A percentile compares a stretch with the other conserved stretches of the same genome.
phyloP scores from a whole-genome alignment of 2,113 vertebrate genomes.

The Thamnophis sirtalis region DNA sequence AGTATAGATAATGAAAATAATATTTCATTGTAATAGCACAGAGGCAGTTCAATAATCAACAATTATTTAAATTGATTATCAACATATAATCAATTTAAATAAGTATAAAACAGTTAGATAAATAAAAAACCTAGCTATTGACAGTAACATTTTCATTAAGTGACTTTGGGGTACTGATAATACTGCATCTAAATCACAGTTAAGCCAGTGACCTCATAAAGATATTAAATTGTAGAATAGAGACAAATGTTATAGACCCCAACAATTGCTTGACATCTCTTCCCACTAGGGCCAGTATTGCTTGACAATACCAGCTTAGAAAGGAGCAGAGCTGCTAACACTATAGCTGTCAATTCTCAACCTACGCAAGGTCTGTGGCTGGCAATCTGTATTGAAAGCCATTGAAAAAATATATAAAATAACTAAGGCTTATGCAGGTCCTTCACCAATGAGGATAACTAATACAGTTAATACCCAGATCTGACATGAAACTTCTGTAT shows the following conservation, averaged over 20 bases:
- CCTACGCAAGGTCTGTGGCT: not conserved
- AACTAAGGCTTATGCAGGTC: not conserved
- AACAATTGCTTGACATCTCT: not conserved
- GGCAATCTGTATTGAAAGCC: not conserved
- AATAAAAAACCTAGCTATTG: not conserved
- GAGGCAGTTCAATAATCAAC: not conserved
- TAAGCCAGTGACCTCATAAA: not conserved
- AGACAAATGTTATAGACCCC: not conserved
- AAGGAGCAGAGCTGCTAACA: not conserved
- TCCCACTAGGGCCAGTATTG: not conserved
- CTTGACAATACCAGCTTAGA: not conserved
- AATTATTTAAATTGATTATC: not conserved
- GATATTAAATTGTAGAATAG: not conserved
- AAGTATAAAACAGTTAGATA: not conserved
- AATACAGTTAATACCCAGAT: not conserved
- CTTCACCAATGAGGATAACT: not conserved
- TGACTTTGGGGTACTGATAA: not conserved
- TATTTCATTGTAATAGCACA: not conserved
- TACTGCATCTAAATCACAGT: not conserved
- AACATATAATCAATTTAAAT: not conserved
- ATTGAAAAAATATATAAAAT: not conserved
- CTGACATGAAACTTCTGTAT: not conserved
- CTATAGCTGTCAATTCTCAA: not conserved
- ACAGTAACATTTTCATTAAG: not conserved
- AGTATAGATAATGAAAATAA: not conserved